phyloP scores from a whole-genome alignment of 2,797 vertebrate genomes.

The Ciconia nigra region DNA sequence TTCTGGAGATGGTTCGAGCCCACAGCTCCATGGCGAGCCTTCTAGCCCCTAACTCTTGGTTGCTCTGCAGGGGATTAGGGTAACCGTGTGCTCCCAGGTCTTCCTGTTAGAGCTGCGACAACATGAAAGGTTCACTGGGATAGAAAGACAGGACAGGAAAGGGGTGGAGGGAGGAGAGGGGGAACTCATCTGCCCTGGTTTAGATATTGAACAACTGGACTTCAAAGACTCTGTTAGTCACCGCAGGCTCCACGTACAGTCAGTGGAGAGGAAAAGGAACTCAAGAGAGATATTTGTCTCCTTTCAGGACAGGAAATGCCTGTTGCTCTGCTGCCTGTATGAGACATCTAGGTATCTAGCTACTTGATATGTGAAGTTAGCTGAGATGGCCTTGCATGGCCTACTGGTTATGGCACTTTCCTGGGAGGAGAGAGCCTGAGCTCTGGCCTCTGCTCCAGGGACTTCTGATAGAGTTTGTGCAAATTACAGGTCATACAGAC shows the following conservation, averaged over 20 bases:
- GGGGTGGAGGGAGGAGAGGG: background rate
- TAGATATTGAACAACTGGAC: conserved; percentile 19
- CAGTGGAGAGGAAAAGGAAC: background rate
- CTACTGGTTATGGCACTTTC: background rate
- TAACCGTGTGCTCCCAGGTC: background rate
- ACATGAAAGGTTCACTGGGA: background rate
- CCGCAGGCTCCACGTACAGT: background rate
- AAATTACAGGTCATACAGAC: background rate
- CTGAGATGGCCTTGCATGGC: background rate
- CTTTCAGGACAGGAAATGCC: conserved; percentile 45
- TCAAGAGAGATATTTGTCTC: background rate
- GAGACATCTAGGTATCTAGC: background rate
- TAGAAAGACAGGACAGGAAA: background rate
- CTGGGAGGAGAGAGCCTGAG: background rate
- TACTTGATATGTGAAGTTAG: background rate
- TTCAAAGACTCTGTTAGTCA: conserved; percentile 5
- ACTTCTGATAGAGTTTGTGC: background rate
- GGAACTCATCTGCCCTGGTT: background rate
- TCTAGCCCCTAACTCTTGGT: background rate
- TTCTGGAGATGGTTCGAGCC: background rate
- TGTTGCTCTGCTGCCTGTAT: background rate
- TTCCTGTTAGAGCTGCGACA: background rate
- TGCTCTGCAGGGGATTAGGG: background rate
- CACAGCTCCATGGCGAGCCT: background rate
- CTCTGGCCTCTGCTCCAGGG: background rate